Evolutionary conservation across 2,797 vertebrate species (phyloP).

Genomic region (Tragopan temminckii): DNA sequence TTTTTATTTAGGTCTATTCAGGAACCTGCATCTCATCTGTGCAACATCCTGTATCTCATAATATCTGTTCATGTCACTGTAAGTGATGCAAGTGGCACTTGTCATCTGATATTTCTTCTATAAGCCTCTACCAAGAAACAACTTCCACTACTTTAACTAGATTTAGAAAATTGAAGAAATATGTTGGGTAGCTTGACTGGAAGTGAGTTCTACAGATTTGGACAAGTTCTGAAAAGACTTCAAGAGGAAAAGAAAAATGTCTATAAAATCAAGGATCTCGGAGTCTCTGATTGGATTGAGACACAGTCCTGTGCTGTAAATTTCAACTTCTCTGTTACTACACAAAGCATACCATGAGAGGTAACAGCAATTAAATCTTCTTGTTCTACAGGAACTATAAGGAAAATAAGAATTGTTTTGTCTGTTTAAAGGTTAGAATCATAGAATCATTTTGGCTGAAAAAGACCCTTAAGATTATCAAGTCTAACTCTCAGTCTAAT

Average conservation of each 20-base stretch:
- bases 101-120: neutral
- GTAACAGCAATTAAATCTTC: neutral
- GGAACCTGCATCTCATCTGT: neutral
- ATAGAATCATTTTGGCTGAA: neutral
- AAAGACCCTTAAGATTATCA: neutral
- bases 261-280: neutral
- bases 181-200: neutral
- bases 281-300: neutral
- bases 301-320: neutral
- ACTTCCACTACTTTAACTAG: neutral
- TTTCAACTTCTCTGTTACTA: neutral
- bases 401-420: neutral
- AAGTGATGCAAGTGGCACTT: neutral
- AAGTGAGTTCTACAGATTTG: neutral
- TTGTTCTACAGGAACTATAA: neutral
- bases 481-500: neutral
- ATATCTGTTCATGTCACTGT: neutral
- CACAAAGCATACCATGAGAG: neutral
- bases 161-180: neutral
- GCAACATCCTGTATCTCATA: neutral
- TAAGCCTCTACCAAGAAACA: neutral
- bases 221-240: neutral
- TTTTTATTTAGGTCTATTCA: neutral
- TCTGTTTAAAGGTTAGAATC: neutral
- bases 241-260: neutral